phyloP scores from a whole-genome alignment of 1,140 invertebrate genomes.

The Medauroidea extradentata region DNA sequence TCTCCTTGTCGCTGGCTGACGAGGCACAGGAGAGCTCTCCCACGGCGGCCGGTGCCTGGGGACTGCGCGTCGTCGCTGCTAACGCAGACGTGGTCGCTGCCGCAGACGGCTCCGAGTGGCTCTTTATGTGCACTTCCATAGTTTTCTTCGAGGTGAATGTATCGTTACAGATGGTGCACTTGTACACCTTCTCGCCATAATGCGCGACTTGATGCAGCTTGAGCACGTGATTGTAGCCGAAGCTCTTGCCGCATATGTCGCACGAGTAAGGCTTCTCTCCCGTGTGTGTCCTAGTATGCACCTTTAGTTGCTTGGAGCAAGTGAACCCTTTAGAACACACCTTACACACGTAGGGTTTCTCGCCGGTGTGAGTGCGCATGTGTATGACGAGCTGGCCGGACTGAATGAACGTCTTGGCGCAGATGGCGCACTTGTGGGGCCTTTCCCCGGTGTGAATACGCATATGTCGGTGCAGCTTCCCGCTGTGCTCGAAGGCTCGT shows the following conservation, averaged over 20 bases:
- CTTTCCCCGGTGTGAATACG: conserved; percentile 88
- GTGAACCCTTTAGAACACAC: conserved; percentile 83
- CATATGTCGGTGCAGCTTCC: conserved; percentile 89
- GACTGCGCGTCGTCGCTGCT: conserved; percentile 36
- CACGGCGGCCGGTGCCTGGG: conserved; percentile 32
- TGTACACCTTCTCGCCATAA: conserved; percentile 87
- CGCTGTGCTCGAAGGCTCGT: conserved; percentile 87
- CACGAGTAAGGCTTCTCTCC: conserved; percentile 73
- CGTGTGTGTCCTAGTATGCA: conserved; percentile 78
- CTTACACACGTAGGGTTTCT: conserved; percentile 87
- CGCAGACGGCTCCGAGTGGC: conserved; percentile 61
- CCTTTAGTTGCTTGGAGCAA: conserved; percentile 86
- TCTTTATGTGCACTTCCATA: conserved; percentile 85
- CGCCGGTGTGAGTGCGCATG: conserved; percentile 82
- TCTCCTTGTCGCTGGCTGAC: conserved; percentile 46
- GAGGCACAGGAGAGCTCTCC: conserved; percentile 33
- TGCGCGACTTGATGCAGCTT: conserved; percentile 66
- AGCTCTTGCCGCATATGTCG: conserved; percentile 75
- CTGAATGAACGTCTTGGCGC: conserved; percentile 86
- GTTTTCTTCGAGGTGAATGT: conserved; percentile 86
- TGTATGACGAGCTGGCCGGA: conserved; percentile 82
- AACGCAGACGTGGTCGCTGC: conserved; percentile 41
- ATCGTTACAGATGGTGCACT: conserved; percentile 83
- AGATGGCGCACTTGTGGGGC: conserved; percentile 90
- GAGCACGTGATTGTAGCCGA: conserved; percentile 53